phyloP scores from a whole-genome alignment of 1,140 invertebrate species.

The Plutomurus gul region DNA sequence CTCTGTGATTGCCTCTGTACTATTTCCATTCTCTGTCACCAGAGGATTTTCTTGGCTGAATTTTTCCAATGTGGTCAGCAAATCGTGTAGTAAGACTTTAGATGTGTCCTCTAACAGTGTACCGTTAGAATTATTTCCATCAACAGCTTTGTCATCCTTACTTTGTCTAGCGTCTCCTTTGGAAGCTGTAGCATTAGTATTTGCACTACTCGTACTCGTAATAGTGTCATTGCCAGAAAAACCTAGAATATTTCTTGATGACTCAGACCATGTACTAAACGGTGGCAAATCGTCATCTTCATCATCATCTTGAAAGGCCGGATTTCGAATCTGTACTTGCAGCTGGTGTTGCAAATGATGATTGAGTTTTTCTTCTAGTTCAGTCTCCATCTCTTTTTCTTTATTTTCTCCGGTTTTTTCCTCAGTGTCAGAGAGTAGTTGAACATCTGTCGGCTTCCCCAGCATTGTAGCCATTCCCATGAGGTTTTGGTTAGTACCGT shows the following conservation, averaged over 20 bases:
- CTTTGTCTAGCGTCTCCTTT: not conserved
- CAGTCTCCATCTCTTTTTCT: not conserved
- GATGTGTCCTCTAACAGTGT: not conserved
- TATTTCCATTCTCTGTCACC: not conserved
- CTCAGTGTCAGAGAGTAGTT: not conserved
- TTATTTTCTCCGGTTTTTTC: not conserved
- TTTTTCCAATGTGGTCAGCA: constrained; percentile 42
- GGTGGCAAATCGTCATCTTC: constrained; percentile 27
- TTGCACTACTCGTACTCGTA: too few species aligned
- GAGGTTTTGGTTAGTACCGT: not conserved
- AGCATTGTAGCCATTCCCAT: constrained; percentile 12
- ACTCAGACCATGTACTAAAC: constrained; percentile 43
- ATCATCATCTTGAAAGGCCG: not conserved
- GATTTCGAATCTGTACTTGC: not conserved
- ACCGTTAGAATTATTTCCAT: not conserved
- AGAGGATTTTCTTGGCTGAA: constrained; percentile 16
- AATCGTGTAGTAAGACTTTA: constrained; percentile 50
- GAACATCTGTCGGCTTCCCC: not conserved
- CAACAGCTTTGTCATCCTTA: not conserved
- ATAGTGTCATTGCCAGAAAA: not conserved
- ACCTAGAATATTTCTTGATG: constrained; percentile 27
- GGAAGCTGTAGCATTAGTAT: not conserved
- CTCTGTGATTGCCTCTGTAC: not conserved
- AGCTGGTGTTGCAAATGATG: constrained; percentile 3
- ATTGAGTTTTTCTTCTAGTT: constrained; percentile 3